phyloP scores from a whole-genome alignment of 23 tunicate genomes.

The Trididemnum nubilum region DNA sequence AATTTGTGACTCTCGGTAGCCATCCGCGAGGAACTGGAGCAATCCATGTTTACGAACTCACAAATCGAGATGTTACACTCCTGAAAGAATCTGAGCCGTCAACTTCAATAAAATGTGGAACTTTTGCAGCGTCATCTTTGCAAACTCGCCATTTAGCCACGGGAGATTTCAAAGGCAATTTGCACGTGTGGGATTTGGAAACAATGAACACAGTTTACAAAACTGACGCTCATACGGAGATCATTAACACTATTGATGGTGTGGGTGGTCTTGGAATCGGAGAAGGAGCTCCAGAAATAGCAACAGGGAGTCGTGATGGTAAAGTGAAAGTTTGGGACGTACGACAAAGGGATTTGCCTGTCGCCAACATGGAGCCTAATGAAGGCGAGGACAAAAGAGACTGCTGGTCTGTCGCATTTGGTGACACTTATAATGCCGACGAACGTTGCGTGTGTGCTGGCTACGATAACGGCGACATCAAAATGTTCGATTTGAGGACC shows the following conservation, averaged over 20 bases:
- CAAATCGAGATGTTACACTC: slow-evolving; percentile 57
- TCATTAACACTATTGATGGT: slow-evolving; percentile 94
- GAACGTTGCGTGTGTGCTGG: slow-evolving; percentile 95
- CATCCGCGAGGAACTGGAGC: slow-evolving; percentile 95
- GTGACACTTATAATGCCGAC: slow-evolving; percentile 86
- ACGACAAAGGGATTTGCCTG: slow-evolving; percentile 90
- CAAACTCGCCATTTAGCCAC: slow-evolving; percentile 89
- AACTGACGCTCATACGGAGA: slow-evolving; percentile 72
- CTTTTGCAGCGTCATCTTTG: slow-evolving; percentile 90
- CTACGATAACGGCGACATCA: slow-evolving; percentile 96
- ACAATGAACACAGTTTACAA: slow-evolving; percentile 52
- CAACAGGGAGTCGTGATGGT: slow-evolving; percentile 97
- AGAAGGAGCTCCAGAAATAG: slow-evolving; percentile 97
- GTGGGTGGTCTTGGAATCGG: slow-evolving; percentile 96
- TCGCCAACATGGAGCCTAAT: slow-evolving; percentile 90
- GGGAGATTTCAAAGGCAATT: slow-evolving; percentile 92
- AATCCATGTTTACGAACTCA: slow-evolving; percentile 66
- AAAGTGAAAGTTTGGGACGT: slow-evolving; percentile 97
- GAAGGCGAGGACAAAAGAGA: slow-evolving; percentile 88
- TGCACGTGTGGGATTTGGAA: slow-evolving; percentile 89
- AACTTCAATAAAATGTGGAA: slow-evolving; percentile 84
- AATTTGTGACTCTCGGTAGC: slow-evolving; percentile 85
- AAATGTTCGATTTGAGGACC: slow-evolving; percentile 85
- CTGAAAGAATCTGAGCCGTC: slow-evolving; percentile 65
- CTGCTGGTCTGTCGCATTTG: slow-evolving; percentile 98